A percentile compares a stretch with the other conserved stretches of the same genome.
phyloP scores from a whole-genome alignment of 2,888 invertebrate genomes.

The Acanthosoma haemorrhoidale region DNA sequence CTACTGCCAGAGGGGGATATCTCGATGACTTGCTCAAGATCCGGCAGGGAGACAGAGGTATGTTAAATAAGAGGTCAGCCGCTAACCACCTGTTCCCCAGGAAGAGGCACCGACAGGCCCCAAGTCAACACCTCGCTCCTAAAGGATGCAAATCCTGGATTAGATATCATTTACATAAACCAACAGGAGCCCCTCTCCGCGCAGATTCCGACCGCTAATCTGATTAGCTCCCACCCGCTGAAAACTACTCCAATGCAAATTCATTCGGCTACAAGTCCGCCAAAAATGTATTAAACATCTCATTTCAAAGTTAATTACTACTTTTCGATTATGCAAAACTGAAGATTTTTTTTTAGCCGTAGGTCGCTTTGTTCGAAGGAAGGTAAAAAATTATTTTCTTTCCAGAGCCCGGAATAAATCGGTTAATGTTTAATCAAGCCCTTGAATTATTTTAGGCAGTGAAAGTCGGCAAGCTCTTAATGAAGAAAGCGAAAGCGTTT shows the following conservation, averaged over 20 bases:
- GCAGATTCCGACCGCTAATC: neutral
- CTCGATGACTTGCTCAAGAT: too few relatives aligned
- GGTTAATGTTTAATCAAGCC: constrained; percentile 3
- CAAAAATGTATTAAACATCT: constrained; percentile 31
- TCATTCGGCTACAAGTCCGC: neutral
- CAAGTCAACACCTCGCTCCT: constrained; percentile 24
- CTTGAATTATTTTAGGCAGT: neutral
- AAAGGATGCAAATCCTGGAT: constrained; percentile 39
- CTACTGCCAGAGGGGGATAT: too few relatives aligned
- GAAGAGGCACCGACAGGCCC: neutral
- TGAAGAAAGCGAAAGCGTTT: too few relatives aligned
- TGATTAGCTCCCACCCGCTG: constrained; percentile 8
- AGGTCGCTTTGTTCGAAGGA: neutral
- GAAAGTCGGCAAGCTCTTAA: neutral
- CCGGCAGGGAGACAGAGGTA: too few relatives aligned
- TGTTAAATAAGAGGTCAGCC: constrained; percentile 4
- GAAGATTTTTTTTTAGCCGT: neutral
- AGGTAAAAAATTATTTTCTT: neutral
- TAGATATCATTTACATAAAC: constrained; percentile 41
- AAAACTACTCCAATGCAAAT: constrained; percentile 17
- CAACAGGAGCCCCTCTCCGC: constrained; percentile 31
- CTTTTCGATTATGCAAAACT: neutral
- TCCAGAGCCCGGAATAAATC: neutral
- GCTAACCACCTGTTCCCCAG: constrained; percentile 4
- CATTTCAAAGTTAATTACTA: constrained; percentile 29